phyloP scores from a whole-genome alignment of 2,888 invertebrate species.

The Agonum fuliginosum region DNA sequence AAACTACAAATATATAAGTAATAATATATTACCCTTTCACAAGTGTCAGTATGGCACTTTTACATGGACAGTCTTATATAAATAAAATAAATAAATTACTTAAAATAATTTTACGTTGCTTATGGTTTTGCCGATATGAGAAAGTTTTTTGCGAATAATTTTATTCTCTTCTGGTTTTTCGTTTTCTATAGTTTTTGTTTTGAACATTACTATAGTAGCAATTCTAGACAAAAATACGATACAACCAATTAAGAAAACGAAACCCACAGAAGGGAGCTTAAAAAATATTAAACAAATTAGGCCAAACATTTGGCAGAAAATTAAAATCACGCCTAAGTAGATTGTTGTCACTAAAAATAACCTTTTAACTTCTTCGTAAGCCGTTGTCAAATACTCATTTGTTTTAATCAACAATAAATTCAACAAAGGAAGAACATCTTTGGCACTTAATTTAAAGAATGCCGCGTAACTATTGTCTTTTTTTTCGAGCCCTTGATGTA shows the following conservation, averaged over 20 bases:
- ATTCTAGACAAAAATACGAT: conserved; percentile 32
- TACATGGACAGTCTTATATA: conserved; percentile 44
- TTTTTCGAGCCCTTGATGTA: conserved; percentile 7
- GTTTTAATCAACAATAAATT: conserved; percentile 34
- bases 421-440: conserved; percentile 31
- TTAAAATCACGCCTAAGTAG: conserved; percentile 24
- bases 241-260: conserved; percentile 38
- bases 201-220: conserved; percentile 27
- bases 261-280: conserved; percentile 37
- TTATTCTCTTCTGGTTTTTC: conserved; percentile 23
- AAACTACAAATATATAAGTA: conserved; percentile 22
- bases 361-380: conserved; percentile 16
- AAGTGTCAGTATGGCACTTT: conserved; percentile 47
- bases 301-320: conserved; percentile 26
- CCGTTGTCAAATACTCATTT: not conserved
- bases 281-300: not conserved
- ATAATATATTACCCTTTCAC: conserved; percentile 32
- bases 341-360: conserved; percentile 14
- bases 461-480: conserved; percentile 18
- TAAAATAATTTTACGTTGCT: conserved; percentile 56
- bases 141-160: conserved; percentile 17
- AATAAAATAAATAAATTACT: conserved; percentile 49
- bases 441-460: conserved; percentile 28
- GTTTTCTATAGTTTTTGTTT: conserved; percentile 8
- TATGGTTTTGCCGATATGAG: conserved; percentile 46